phyloP scores from a whole-genome alignment of 2,888 invertebrate genomes.

The Pyrrhosoma nymphula region DNA sequence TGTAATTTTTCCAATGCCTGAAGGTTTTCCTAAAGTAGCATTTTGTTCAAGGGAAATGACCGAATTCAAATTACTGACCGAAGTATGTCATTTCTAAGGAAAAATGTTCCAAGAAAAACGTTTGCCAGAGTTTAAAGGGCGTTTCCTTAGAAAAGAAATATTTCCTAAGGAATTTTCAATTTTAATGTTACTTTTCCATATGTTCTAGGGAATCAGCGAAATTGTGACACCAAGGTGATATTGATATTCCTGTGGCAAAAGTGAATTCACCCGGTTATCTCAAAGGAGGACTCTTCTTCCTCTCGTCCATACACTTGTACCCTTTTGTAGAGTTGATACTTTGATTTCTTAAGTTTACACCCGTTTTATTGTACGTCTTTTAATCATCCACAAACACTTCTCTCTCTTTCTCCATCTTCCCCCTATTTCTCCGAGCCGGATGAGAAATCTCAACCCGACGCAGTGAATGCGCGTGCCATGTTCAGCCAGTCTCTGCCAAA shows the following conservation, averaged over 20 bases:
- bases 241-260: neutral
- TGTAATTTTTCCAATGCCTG: too few relatives aligned
- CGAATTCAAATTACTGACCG: too few relatives aligned
- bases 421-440: neutral
- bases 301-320: neutral
- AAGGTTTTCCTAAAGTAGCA: too few relatives aligned
- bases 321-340: neutral
- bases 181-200: too few relatives aligned
- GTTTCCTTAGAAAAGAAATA: too few relatives aligned
- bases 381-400: neutral
- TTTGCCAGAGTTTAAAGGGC: too few relatives aligned
- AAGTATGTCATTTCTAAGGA: too few relatives aligned
- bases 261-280: neutral
- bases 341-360: neutral
- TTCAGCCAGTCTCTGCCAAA: neutral
- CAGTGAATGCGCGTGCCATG: slow-evolving; percentile 22
- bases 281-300: neutral
- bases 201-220: too few relatives aligned
- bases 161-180: too few relatives aligned
- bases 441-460: neutral
- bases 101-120: too few relatives aligned
- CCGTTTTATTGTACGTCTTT: neutral
- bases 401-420: neutral
- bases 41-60: too few relatives aligned
- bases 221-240: too few relatives aligned